Percentiles rank a stretch among this genome's conserved stretches.
These are phyloP conservation scores for Tupiocoris notatus DNA, from an alignment of 2,888 invertebrate genomes.

Conservation along the genomic window DNA sequence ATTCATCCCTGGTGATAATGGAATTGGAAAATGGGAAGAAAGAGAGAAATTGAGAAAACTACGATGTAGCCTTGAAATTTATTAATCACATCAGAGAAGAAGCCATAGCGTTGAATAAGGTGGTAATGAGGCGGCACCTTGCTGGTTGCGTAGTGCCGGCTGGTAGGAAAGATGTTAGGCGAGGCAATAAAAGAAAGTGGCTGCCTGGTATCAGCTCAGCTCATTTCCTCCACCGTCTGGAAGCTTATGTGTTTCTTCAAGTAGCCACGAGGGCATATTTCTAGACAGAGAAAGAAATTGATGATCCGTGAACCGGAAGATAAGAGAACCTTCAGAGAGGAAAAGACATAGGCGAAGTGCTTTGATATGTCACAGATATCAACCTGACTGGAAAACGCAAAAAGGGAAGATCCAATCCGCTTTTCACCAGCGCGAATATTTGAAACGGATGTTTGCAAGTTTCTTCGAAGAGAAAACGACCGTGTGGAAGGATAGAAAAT, in stretches of 20 bases:
- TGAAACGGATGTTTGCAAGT: not conserved
- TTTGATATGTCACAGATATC: conserved; percentile 31
- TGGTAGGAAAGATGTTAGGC: conserved; percentile 32
- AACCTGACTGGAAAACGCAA: conserved; percentile 10
- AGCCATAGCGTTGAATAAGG: conserved; percentile 24
- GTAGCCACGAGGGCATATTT: conserved; percentile 44
- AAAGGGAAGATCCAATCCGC: not conserved
- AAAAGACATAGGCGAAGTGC: conserved; percentile 15
- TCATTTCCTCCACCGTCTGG: conserved; percentile 37
- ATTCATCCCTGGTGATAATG: not conserved
- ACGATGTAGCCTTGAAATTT: not conserved
- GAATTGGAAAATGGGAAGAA: not conserved
- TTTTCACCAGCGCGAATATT: not conserved
- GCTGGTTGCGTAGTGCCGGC: not conserved
- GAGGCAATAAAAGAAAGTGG: conserved; percentile 40
- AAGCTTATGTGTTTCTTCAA: conserved; percentile 38
- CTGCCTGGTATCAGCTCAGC: conserved; percentile 39
- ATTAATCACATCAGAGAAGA: conserved; percentile 28
- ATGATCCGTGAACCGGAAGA: conserved; percentile 45
- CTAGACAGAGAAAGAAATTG: conserved; percentile 44
- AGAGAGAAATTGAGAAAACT: not conserved
- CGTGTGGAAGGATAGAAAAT: not conserved
- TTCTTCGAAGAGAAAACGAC: not conserved
- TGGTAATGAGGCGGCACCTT: conserved; percentile 33
- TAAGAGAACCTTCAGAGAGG: conserved; percentile 20